Base-by-base conservation (phyloP, 2,797 vertebrate genomes). In the Siniperca scherzeri region DNA sequence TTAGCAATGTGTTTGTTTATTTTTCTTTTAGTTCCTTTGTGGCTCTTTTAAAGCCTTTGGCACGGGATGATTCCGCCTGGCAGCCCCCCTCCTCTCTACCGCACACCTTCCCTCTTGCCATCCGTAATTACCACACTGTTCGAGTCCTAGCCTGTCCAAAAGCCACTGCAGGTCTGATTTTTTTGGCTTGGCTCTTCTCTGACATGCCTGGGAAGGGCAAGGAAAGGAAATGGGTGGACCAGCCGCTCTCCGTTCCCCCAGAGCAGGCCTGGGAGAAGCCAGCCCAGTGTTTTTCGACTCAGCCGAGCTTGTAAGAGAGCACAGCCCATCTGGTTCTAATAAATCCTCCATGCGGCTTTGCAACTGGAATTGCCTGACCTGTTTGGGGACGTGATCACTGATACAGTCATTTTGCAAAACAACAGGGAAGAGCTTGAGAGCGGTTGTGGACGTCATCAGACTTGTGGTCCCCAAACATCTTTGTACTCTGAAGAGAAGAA, bases 171-270 rank as follows among this genome's bases (percentile, higher is more conserved):
- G 95, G 95, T 95, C 92, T 95, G 94, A 95, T 96, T 97, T 97
- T 97, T 96, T 97, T 97, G 97, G 97, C 97, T 96, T 94, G 91
- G 93, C 89, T 94, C 89, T 80, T 92, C 94, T 95, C 95, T 97
- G 95, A 96, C 97, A 96, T 97, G 97, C 96, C 96, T 97, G 97
- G 97, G 97, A 97, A 97, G 97, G 97, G 97, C 97, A 96, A 97
- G 95, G 96, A 96, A 97, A 97, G 97, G 97, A 97, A 98, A 97
- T 97, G 97, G 97, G 97, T 97, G 97, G 96, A 96, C 95, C 95
- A 94, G 95, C 87, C 93, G 88, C 93, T 94, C 92, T 92, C 91
- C 70, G 91, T 95, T 95, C 96, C 94, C 93, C 94, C 89, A 92
- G 93, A 94, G 94, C 92, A 93, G 93, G 91, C 91, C 88, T 91